Conservation (phyloP, 53 echinoderm and acorn worm species). For the Paelopatides confundens region DNA sequence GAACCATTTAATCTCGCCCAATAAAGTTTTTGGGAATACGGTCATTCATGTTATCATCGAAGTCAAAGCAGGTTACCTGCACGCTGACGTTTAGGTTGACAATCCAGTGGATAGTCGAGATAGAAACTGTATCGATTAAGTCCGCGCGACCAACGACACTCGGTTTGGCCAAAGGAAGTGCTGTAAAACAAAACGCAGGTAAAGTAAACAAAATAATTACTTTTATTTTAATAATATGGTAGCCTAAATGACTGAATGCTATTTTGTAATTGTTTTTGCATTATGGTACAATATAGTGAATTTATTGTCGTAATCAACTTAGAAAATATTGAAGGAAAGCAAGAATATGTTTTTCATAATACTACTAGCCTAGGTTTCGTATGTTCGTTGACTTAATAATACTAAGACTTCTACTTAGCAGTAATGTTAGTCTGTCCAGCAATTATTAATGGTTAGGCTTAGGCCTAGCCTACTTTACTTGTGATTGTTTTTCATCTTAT, state of each 20-base stretch:
- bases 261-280: too few species aligned
- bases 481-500: too few species aligned
- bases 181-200: not conserved
- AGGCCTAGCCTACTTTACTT: too few species aligned
- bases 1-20: not conserved
- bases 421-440: too few species aligned
- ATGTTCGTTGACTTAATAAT: too few species aligned
- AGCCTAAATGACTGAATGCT: not conserved
- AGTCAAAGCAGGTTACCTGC: not conserved
- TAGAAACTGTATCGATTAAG: constrained; percentile 25
- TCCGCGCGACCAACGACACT: constrained; percentile 22
- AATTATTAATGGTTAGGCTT: too few species aligned
- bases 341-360: too few species aligned
- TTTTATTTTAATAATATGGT: not conserved
- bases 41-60: not conserved
- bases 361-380: too few species aligned
- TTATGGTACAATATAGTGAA: too few species aligned
- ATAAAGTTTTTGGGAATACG: not conserved
- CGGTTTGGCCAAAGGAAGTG: not conserved
- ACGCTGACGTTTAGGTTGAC: constrained; percentile 35
- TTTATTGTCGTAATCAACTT: too few species aligned
- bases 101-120: constrained; percentile 20
- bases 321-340: too few species aligned
- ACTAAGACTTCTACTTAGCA: too few species aligned
- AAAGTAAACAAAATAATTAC: not conserved